Evolutionary conservation across 2,888 invertebrate species (phyloP).

Genomic region (Brenthis ino): DNA sequence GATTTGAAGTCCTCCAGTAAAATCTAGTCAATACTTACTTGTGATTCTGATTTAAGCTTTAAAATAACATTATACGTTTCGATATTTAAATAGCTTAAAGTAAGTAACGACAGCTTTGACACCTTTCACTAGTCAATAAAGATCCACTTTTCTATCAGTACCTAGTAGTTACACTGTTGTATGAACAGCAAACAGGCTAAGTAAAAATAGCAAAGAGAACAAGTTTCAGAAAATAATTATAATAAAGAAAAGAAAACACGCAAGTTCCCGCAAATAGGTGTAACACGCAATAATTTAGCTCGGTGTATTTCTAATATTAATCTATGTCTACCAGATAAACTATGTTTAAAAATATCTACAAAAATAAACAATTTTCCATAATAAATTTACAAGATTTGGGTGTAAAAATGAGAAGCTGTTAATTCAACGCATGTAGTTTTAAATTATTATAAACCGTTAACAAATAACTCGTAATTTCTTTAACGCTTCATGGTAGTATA

Average conservation of each 20-base stretch:
- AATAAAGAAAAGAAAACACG: not conserved
- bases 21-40: constrained; percentile 1
- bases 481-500: constrained; percentile 40
- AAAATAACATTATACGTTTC: constrained; percentile 48
- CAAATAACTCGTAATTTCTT: constrained; percentile 44
- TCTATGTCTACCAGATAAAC: no score
- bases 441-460: constrained; percentile 45
- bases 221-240: not conserved
- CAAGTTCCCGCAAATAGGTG: not conserved
- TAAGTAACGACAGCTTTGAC: constrained; percentile 48
- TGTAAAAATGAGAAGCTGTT: not conserved
- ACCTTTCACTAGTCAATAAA: constrained; percentile 71
- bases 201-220: constrained; percentile 8
- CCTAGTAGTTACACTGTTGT: constrained; percentile 50
- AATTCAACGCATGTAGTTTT: not conserved
- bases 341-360: not conserved
- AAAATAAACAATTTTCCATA: constrained; percentile 2
- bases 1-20: not conserved
- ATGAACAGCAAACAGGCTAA: constrained; percentile 25
- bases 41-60: constrained; percentile 5
- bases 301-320: not conserved
- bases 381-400: not conserved
- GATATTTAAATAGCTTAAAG: constrained; percentile 51
- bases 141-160: constrained; percentile 71
- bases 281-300: not conserved